These are phyloP conservation scores for Excalfactoria chinensis DNA, from an alignment of 2,113 vertebrate species.

Conservation along the genomic window DNA sequence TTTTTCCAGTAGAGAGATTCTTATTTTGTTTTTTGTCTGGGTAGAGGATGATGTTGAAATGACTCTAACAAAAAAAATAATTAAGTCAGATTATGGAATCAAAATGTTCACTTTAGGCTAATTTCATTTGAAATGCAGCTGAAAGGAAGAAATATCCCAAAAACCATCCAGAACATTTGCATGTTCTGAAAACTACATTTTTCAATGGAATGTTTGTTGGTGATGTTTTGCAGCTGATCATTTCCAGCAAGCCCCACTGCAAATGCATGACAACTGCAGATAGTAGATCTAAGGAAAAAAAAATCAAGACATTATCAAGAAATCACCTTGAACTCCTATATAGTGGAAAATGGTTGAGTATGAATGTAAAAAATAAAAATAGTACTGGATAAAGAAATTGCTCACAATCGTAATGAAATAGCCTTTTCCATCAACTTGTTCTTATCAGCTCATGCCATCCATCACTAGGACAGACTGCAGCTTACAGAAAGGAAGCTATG, in stretches of 20 bases:
- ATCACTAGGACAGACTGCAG: not conserved
- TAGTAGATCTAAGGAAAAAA: not conserved
- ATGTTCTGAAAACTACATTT: not conserved
- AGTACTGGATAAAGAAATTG: not conserved
- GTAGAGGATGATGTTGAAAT: not conserved
- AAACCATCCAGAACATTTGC: not conserved
- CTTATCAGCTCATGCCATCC: not conserved
- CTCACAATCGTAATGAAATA: not conserved
- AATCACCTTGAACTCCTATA: not conserved
- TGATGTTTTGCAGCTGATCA: not conserved
- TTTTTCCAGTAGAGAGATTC: constrained; percentile 12
- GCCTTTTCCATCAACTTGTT: not conserved
- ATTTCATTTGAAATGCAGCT: not conserved
- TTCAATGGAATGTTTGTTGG: not conserved
- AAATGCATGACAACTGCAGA: not conserved
- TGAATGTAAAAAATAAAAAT: not conserved
- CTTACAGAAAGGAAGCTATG: not conserved
- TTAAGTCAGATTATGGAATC: not conserved
- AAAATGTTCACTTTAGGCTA: not conserved
- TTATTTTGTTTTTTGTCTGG: constrained; percentile 14
- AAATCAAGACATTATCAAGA: not conserved
- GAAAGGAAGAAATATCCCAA: not conserved
- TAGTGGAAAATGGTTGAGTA: not conserved
- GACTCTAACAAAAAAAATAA: not conserved
- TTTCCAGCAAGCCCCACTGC: not conserved